These are phyloP conservation scores for Coracopsis vasa DNA, from an alignment of 2,113 vertebrate genomes.

Conservation along the genomic window DNA sequence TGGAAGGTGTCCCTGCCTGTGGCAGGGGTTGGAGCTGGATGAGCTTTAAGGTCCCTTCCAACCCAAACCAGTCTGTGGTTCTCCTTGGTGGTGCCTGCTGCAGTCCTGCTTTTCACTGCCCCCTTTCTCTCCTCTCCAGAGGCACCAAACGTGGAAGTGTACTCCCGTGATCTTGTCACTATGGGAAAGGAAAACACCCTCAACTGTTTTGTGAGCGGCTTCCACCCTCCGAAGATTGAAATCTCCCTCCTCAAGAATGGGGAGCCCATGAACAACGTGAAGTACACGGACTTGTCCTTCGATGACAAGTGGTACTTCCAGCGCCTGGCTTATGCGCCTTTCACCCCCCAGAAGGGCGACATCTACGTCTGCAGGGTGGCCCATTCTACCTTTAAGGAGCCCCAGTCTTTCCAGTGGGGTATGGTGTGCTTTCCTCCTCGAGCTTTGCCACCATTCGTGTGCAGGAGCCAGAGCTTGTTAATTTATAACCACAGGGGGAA, in stretches of 20 bases:
- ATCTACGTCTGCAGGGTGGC: constrained; percentile 56
- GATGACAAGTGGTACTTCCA: constrained; percentile 82
- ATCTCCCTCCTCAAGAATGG: constrained; percentile 67
- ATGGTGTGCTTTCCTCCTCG: background rate
- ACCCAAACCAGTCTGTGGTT: background rate
- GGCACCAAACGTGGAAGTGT: constrained; percentile 73
- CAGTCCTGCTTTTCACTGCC: background rate
- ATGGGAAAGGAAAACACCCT: constrained; percentile 55
- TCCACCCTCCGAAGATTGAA: constrained; percentile 82
- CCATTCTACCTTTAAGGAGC: background rate
- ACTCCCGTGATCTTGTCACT: constrained; percentile 42
- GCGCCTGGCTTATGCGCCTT: constrained; percentile 42
- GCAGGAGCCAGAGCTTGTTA: accelerated
- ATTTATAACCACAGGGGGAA: accelerated
- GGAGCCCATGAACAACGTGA: accelerated
- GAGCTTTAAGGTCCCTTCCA: background rate
- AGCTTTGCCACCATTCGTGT: accelerated
- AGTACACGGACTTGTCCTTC: constrained; percentile 81
- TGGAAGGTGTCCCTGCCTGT: background rate
- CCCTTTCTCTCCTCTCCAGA: constrained; percentile 8
- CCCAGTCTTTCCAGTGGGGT: constrained; percentile 67
- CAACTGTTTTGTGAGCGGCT: constrained; percentile 80
- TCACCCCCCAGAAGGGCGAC: background rate
- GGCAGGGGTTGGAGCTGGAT: background rate
- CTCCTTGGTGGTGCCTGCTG: too few species aligned